Conservation (phyloP, 2,888 invertebrate genomes). For the Aleiodes testaceus region DNA sequence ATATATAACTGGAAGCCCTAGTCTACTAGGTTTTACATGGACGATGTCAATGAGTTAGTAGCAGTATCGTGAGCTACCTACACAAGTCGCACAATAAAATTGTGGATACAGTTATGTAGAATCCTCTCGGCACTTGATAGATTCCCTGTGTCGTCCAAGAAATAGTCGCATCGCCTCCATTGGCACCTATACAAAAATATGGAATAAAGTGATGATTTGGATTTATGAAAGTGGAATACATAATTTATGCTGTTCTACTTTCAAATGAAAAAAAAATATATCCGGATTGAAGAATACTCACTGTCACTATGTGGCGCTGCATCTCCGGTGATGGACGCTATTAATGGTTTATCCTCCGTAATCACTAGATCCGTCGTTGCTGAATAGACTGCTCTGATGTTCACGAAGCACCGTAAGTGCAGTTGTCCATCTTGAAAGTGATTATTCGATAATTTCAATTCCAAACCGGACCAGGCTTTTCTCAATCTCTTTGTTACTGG, state of each 20-base stretch:
- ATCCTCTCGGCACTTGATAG: conserved; percentile 21
- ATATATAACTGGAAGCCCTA: conserved; percentile 73
- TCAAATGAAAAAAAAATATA: too few relatives aligned
- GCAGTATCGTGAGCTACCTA: conserved; percentile 34
- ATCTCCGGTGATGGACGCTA: conserved; percentile 69
- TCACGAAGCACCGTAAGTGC: conserved; percentile 64
- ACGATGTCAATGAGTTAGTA: conserved; percentile 66
- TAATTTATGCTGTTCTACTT: too few relatives aligned
- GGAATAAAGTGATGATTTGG: background rate
- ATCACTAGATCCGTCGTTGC: conserved; percentile 63
- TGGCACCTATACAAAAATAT: conserved; percentile 5
- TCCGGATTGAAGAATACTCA: conserved; percentile 56
- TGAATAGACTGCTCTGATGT: conserved; percentile 64
- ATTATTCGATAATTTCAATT: conserved; percentile 61
- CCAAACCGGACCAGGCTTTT: conserved; percentile 60
- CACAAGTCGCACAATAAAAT: conserved; percentile 33
- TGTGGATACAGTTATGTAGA: conserved; percentile 20
- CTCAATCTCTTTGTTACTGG: conserved; percentile 53
- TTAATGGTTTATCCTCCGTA: conserved; percentile 65
- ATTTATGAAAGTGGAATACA: too few relatives aligned
- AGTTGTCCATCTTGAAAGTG: conserved; percentile 65
- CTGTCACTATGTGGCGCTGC: conserved; percentile 67
- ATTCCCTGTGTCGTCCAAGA: conserved; percentile 4
- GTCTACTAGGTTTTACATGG: conserved; percentile 72
- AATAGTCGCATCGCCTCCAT: conserved; percentile 27